Evolutionary conservation across 2,113 vertebrate genomes (phyloP).

Genomic region (Menura novaehollandiae): DNA sequence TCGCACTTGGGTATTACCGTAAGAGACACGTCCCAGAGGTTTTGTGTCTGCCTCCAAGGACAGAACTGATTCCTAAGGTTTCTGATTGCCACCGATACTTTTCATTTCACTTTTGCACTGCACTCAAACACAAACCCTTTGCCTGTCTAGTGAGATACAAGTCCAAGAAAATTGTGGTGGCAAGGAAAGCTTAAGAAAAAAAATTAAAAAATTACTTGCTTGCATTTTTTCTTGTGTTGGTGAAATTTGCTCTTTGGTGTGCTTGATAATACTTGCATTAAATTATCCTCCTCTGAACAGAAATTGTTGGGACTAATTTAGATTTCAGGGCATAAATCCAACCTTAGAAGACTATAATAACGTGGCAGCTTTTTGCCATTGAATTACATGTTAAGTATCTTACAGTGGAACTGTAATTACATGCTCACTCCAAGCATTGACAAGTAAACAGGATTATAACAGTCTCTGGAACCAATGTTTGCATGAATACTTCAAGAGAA

Average conservation of each 20-base stretch:
- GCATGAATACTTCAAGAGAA: conserved; percentile 38
- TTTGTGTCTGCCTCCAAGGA: neutral
- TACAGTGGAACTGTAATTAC: conserved; percentile 60
- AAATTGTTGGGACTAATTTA: conserved; percentile 47
- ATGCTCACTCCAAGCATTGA: conserved; percentile 50
- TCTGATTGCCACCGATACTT: neutral
- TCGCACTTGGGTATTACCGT: fast-evolving
- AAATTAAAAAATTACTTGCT: neutral
- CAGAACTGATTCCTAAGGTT: neutral
- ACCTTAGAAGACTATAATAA: conserved; percentile 42
- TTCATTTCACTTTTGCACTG: neutral
- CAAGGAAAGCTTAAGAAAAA: neutral
- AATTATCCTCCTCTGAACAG: conserved; percentile 19
- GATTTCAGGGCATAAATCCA: conserved; percentile 59
- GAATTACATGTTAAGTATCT: conserved; percentile 60
- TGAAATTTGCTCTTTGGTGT: neutral
- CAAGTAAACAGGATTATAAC: conserved; percentile 63
- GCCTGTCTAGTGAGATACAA: neutral
- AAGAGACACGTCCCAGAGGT: neutral
- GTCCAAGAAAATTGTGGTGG: neutral
- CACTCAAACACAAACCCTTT: neutral
- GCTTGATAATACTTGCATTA: conserved; percentile 29
- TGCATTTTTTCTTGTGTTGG: neutral
- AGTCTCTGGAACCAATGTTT: conserved; percentile 49
- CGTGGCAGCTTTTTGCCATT: neutral